Evolutionary conservation across 2,797 vertebrate species (phyloP).

Genomic region (Sorex maritimensis): DNA sequence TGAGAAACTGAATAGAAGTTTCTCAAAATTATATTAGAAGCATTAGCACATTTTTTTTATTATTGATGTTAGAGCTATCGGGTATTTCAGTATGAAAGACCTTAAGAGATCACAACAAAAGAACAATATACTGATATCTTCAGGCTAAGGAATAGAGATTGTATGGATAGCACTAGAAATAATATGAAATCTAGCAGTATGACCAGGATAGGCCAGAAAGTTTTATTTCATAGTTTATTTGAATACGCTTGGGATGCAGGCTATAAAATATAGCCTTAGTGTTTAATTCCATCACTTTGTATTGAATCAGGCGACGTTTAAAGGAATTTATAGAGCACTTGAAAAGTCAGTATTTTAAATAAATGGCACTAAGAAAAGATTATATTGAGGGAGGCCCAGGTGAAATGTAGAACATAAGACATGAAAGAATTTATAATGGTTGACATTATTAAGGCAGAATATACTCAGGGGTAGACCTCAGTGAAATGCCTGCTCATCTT

Average conservation of each 20-base stretch:
- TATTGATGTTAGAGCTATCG: conserved; percentile 66
- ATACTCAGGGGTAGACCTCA: conserved; percentile 48
- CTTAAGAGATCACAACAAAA: conserved; percentile 61
- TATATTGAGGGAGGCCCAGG: conserved; percentile 76
- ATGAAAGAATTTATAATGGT: conserved; percentile 79
- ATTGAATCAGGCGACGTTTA: conserved; percentile 87
- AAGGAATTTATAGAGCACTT: conserved; percentile 89
- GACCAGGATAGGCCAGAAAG: conserved; percentile 85
- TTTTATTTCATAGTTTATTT: conserved; percentile 90
- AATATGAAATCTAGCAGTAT: conserved; percentile 86
- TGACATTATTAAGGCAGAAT: conserved; percentile 75
- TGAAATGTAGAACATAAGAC: conserved; percentile 80
- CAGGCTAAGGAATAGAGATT: conserved; percentile 76
- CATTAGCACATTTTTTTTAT: conserved; percentile 35
- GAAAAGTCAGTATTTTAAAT: conserved; percentile 89
- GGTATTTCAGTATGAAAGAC: conserved; percentile 77
- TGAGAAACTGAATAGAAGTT: conserved; percentile 39
- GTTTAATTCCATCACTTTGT: conserved; percentile 88
- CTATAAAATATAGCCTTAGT: conserved; percentile 83
- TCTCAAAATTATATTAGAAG: background rate
- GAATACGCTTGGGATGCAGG: conserved; percentile 83
- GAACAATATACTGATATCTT: conserved; percentile 77
- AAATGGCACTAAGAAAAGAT: conserved; percentile 87
- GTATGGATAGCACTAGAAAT: conserved; percentile 86
- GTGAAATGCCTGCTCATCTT: conserved; percentile 76